phyloP scores from a whole-genome alignment of 2,797 vertebrate species.

The Helarctos malayanus region DNA sequence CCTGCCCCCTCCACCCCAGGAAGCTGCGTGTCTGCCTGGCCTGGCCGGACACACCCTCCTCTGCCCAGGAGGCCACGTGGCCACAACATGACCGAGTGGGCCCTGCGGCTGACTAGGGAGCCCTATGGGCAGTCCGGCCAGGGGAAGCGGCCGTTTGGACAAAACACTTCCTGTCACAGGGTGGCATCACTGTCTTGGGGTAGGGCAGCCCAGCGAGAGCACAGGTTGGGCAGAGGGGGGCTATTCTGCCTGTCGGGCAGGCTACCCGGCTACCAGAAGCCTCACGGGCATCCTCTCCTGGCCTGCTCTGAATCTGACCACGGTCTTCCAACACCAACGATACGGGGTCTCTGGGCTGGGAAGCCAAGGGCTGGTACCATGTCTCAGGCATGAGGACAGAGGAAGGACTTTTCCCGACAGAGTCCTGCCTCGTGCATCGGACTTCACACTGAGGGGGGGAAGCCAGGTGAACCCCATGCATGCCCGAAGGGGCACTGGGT shows the following conservation, averaged over 20 bases:
- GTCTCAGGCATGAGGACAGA: background rate
- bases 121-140: background rate
- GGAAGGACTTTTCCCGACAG: background rate
- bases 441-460: background rate
- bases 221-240: accelerated
- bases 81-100: background rate
- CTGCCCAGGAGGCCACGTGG: background rate
- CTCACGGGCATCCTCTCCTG: accelerated
- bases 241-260: background rate
- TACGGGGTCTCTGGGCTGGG: background rate
- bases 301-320: no score
- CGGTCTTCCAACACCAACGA: background rate
- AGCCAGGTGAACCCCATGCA: background rate
- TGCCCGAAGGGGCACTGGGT: background rate
- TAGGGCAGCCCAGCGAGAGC: background rate
- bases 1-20: background rate
- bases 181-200: background rate
- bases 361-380: background rate
- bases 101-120: background rate
- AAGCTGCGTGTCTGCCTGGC: background rate
- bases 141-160: background rate
- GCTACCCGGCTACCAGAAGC: background rate
- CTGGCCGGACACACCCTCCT: background rate
- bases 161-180: background rate
- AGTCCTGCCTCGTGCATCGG: background rate